A percentile compares a stretch with the other conserved stretches of the same genome.
Evolutionary conservation across 2,113 vertebrate species (phyloP).

Genomic region (Scolopax mira): DNA sequence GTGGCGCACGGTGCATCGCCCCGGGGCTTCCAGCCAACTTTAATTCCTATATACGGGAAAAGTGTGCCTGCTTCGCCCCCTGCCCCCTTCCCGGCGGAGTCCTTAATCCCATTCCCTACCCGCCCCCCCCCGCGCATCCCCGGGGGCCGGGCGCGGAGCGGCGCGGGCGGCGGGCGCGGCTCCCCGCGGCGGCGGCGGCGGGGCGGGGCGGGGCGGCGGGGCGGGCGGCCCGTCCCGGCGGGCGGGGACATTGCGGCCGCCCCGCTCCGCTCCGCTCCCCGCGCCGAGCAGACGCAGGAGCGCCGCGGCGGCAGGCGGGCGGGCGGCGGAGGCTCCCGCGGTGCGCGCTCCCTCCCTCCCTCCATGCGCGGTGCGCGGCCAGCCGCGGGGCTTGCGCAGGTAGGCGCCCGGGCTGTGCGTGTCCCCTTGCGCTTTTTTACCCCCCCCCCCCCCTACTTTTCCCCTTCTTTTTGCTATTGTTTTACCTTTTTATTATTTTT

Average conservation of each 20-base stretch:
- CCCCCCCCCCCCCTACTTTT: background rate
- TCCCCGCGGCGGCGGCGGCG: background rate
- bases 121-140: background rate
- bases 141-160: background rate
- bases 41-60: fast-evolving
- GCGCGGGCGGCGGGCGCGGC: background rate
- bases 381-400: background rate
- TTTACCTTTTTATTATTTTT: background rate
- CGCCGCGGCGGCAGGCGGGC: background rate
- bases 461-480: background rate
- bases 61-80: background rate
- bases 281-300: background rate
- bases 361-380: background rate
- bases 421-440: background rate
- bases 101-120: background rate
- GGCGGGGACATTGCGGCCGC: background rate
- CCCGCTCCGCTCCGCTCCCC: background rate
- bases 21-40: background rate
- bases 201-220: background rate
- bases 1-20: background rate
- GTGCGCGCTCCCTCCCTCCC: background rate
- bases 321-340: background rate
- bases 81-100: background rate
- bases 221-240: background rate
- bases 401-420: background rate